These are phyloP conservation scores for Temnothorax unifasciatus DNA, from an alignment of 2,888 invertebrate species.

Conservation along the genomic window DNA sequence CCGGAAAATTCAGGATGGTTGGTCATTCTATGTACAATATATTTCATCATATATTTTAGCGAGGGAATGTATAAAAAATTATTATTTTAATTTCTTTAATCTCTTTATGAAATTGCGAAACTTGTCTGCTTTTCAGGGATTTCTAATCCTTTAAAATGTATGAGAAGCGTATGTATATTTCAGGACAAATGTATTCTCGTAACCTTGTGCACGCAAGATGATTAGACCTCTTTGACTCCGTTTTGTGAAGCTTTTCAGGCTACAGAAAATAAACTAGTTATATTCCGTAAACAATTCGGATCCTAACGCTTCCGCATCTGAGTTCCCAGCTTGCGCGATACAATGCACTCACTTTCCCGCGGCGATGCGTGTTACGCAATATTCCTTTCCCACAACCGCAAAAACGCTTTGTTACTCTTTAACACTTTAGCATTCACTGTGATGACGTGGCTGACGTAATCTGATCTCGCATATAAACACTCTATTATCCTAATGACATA, in stretches of 20 bases:
- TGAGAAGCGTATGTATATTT: background rate
- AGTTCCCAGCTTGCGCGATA: constrained; percentile 57
- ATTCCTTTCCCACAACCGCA: constrained; percentile 65
- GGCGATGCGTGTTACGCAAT: constrained; percentile 62
- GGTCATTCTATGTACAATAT: background rate
- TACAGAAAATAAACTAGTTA: constrained; percentile 22
- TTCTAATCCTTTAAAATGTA: background rate
- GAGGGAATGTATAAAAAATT: background rate
- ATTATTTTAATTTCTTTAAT: background rate
- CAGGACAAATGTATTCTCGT: background rate
- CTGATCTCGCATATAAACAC: constrained; percentile 2
- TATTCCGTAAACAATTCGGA: constrained; percentile 27
- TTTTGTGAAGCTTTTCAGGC: constrained; percentile 17
- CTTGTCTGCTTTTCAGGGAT: background rate
- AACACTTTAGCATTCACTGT: constrained; percentile 14
- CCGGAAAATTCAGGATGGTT: too few relatives aligned
- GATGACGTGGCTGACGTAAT: constrained; percentile 29
- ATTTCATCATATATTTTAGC: background rate
- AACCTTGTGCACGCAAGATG: constrained; percentile 4
- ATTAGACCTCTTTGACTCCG: constrained; percentile 28
- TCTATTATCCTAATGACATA: constrained; percentile 19
- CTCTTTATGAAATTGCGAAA: background rate
- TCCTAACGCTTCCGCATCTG: constrained; percentile 63
- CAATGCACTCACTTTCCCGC: constrained; percentile 61
- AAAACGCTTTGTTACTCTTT: constrained; percentile 64